Evolutionary conservation across 2,888 invertebrate genomes (phyloP).

Genomic region (Tortrix viridana): DNA sequence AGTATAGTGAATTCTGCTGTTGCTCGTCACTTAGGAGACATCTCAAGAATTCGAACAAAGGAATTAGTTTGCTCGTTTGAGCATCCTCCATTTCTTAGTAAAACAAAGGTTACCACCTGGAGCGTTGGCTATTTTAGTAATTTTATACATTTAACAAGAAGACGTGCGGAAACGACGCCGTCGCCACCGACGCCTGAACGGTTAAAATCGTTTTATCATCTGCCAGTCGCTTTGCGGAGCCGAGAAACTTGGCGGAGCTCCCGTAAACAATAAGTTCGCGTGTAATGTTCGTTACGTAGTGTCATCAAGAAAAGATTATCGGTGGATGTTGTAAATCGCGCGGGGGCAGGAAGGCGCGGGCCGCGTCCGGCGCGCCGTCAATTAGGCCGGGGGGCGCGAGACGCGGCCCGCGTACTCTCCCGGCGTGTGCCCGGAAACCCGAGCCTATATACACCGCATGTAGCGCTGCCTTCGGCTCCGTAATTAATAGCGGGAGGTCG

Average conservation of each 20-base stretch:
- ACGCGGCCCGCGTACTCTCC: slow-evolving; percentile 56
- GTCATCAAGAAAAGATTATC: slow-evolving; percentile 83
- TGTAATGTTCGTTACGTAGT: slow-evolving; percentile 42
- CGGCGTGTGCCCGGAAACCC: slow-evolving; percentile 74
- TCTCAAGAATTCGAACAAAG: slow-evolving; percentile 23
- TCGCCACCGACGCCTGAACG: no score
- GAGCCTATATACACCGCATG: slow-evolving; percentile 62
- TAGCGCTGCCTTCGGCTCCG: slow-evolving; percentile 58
- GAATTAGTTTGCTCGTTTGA: slow-evolving; percentile 6
- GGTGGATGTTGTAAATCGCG: slow-evolving; percentile 76
- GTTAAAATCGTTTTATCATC: no score
- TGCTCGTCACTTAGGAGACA: slow-evolving; percentile 18
- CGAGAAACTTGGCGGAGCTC: slow-evolving; percentile 37
- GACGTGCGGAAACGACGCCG: no score
- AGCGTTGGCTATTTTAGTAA: no score
- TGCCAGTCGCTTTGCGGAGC: no score
- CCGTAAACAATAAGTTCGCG: slow-evolving; percentile 36
- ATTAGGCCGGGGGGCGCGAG: slow-evolving; percentile 73
- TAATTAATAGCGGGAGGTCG: slow-evolving; percentile 69
- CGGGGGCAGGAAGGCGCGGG: slow-evolving; percentile 72
- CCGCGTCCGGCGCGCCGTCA: slow-evolving; percentile 75
- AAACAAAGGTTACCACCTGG: no score
- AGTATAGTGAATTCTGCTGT: slow-evolving; percentile 22
- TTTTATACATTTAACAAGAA: no score
- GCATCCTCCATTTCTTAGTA: slow-evolving; percentile 6